Evolutionary conservation across 2,888 invertebrate genomes (phyloP), one percentile per base, ranked within the genome.

Genomic region (Acleris emargana): DNA sequence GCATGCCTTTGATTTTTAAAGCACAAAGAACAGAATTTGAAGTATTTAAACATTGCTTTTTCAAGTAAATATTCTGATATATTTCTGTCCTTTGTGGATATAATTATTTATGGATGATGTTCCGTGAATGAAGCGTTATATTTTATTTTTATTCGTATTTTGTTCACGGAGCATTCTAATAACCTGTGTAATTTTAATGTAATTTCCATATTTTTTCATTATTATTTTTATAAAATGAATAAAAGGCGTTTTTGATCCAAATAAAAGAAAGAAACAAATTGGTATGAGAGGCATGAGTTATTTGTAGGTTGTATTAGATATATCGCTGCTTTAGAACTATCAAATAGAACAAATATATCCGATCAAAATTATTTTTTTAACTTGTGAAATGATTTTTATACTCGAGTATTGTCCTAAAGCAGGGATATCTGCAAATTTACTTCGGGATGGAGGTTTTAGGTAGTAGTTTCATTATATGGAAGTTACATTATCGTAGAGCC

Each of bases 181-280:
- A 13, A 49, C 17, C 6, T 47, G 71, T 76, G 68, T 58, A 71
- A 71, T 72, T 67, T 73, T 70, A 80, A 82, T 84, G 87, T 86
- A 83, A 86, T 84, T 87, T 87, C 86, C 86, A 86, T 84, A 84
- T 82, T 57, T 57, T 38, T 45, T n/a, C 16, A 47, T 68, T 66
- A 52, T 32, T 49, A 57, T 68, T 43, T 58, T 20, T 20, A 53
- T n/a, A 62, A 58, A 52, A 18, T 58, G 38, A 49, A 18, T 45
- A 5, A 45, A 57, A 47, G 32, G 28, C 52, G 22, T 11, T 32
- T 22, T 17, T 32, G 43, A 66, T 18, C 64, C 64, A 60, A 49
- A 53, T 58, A 42, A 16, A 53, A 47, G 32, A 51, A 32, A 38
- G 51, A 57, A 51, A 43, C n/a, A 42, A 20, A 61, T 66, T 66